Evolutionary conservation across 2,888 invertebrate genomes (phyloP), one percentile per base, ranked within the genome.

Genomic region (Aradus depressus): DNA sequence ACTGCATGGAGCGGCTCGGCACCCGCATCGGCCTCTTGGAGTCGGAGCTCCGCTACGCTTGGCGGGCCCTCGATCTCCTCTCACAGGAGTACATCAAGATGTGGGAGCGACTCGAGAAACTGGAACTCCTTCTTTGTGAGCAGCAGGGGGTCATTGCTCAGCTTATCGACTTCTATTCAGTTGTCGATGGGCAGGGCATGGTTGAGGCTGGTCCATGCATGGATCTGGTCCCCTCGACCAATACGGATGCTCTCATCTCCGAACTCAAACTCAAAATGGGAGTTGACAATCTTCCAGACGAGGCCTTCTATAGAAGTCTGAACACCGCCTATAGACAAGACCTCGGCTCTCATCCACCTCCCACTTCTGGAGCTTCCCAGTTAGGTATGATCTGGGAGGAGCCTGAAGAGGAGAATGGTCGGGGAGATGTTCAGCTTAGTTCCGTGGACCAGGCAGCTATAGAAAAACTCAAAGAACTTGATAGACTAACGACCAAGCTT

Each of bases 71-170:
- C 50, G 91, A 92, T 65, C 74, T 92, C 47, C 76, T 92, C 26
- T 89, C 89, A 32, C 87, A 87, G 64, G 92, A 92, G 66, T 92
- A 91, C 64, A 85, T 90, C 47, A 85, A 88, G 66, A 92, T 92
- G 84, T 92, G 91, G 90, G 86, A 87, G 64, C 75, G 90, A 38
- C 71, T 92, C 54, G 91, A 92, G 64, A 86, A 90, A 67, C 71
- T 92, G 23, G 91, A 92, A 66, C 79, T 84, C 19, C 75, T 91
- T 54, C 76, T 91, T 3, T 80, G 83, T 66, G 90, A 91, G 65
- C 92, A 92, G 67, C 91, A 91, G 67, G 84, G 85, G 60, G 89
- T 91, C 37, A 89, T 92, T 62, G 80, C 84, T 45, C 90, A 90
- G 65, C 72, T 92, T 63, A 77, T 91, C 64, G 83, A 84, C 65